Percentiles rank a stretch among this genome's conserved stretches.
Conservation (phyloP, 23 tunicate species). For the Oikopleura vanhoeffeni region DNA sequence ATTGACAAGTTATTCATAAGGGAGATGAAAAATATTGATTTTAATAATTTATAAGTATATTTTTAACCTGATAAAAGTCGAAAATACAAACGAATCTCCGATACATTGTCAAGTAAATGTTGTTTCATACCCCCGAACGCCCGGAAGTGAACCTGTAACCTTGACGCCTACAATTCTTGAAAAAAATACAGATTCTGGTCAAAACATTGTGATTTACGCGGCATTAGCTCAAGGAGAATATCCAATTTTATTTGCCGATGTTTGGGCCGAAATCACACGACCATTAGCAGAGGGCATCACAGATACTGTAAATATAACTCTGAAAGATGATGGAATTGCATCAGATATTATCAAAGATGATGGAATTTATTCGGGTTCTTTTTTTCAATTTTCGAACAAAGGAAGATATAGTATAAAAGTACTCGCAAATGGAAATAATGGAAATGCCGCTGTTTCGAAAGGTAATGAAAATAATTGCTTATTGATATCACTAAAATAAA, state of each 20-base stretch:
- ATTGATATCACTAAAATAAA: too few species aligned
- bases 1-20: too few species aligned
- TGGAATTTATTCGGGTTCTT: constrained; percentile 74
- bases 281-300: constrained; percentile 29
- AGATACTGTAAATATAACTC: constrained; percentile 21
- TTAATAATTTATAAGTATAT: too few species aligned
- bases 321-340: constrained; percentile 46
- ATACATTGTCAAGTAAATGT: constrained; percentile 22
- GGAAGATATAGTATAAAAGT: constrained; percentile 91
- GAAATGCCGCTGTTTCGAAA: not conserved
- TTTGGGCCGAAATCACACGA: constrained; percentile 44
- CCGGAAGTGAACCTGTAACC: constrained; percentile 29
- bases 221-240: constrained; percentile 39
- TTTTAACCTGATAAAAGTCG: too few species aligned
- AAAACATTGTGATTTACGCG: constrained; percentile 53
- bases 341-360: constrained; percentile 63
- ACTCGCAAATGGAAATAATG: not conserved
- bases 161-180: constrained; percentile 71
- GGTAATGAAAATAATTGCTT: too few species aligned
- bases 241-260: constrained; percentile 47
- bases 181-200: constrained; percentile 20
- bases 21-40: too few species aligned
- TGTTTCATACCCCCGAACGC: constrained; percentile 24
- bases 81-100: not conserved
- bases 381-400: constrained; percentile 30